These are phyloP conservation scores for Scyliorhinus canicula DNA, from an alignment of 2,797 vertebrate genomes.

Conservation along the genomic window DNA sequence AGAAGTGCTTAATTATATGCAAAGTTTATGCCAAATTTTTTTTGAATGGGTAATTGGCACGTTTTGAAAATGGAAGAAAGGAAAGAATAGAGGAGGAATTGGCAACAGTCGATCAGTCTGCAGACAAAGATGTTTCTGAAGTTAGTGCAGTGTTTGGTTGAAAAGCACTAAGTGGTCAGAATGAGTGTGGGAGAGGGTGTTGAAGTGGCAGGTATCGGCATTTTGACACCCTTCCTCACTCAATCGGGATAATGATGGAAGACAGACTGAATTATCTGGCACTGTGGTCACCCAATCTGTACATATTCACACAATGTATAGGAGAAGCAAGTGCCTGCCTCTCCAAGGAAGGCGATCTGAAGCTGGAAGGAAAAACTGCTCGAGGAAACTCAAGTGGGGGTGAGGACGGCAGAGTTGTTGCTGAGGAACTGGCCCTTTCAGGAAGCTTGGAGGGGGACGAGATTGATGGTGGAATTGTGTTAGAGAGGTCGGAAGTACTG, in stretches of 20 bases:
- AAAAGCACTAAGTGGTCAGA: not conserved
- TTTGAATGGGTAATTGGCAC: not conserved
- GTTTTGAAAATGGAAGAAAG: not conserved
- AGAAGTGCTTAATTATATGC: not conserved
- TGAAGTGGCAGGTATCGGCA: not conserved
- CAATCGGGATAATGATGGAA: not conserved
- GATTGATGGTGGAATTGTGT: not conserved
- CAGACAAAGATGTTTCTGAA: not conserved
- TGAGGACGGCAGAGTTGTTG: too few species aligned
- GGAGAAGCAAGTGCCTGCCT: not conserved
- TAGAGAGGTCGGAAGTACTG: not conserved
- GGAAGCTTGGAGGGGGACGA: not conserved
- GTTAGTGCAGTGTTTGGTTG: not conserved
- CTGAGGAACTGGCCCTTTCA: not conserved
- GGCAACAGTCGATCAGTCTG: too few species aligned
- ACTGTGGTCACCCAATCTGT: not conserved
- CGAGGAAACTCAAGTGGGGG: not conserved
- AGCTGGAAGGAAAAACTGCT: not conserved
- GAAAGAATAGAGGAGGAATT: not conserved
- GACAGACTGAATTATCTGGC: not conserved
- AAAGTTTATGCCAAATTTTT: not conserved
- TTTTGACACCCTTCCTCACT: too few species aligned
- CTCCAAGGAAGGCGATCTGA: not conserved
- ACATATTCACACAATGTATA: not conserved
- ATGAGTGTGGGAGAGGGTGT: not conserved